Evolutionary conservation across 2,888 invertebrate genomes (phyloP).

Genomic region (Heliconius hortense): DNA sequence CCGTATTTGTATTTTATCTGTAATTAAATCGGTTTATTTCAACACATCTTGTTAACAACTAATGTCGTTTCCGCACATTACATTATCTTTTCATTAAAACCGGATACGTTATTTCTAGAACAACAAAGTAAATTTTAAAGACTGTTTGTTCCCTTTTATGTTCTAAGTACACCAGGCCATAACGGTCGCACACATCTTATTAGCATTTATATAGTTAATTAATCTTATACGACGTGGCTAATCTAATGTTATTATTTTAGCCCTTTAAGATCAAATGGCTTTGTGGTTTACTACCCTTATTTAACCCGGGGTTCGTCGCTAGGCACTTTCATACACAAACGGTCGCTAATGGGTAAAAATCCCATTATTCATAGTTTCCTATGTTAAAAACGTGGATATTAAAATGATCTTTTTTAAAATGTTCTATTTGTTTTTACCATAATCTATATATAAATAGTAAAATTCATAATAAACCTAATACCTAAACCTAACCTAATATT

Average conservation of each 20-base stretch:
- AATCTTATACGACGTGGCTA: slow-evolving; percentile 25
- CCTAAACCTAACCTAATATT: too few relatives aligned
- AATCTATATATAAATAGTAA: too few relatives aligned
- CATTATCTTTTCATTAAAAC: slow-evolving; percentile 4
- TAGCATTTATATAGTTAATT: slow-evolving; percentile 34
- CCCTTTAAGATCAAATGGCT: slow-evolving; percentile 24
- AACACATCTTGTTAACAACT: neutral
- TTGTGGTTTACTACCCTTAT: slow-evolving; percentile 3
- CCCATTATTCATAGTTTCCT: too few relatives aligned
- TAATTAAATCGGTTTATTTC: neutral
- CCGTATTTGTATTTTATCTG: neutral
- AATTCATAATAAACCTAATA: too few relatives aligned
- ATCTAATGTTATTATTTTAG: slow-evolving; percentile 31
- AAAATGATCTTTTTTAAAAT: too few relatives aligned
- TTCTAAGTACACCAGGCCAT: neutral
- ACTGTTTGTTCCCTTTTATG: slow-evolving; percentile 10
- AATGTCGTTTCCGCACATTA: neutral
- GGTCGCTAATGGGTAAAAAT: too few relatives aligned
- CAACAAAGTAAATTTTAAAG: slow-evolving; percentile 7
- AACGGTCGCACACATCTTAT: slow-evolving; percentile 25
- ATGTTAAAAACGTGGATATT: too few relatives aligned
- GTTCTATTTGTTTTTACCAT: too few relatives aligned
- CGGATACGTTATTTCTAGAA: neutral
- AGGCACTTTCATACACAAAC: too few relatives aligned
- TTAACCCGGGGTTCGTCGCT: neutral